Evolutionary conservation across 2,888 invertebrate genomes (phyloP).

Genomic region (Phalera bucephala): DNA sequence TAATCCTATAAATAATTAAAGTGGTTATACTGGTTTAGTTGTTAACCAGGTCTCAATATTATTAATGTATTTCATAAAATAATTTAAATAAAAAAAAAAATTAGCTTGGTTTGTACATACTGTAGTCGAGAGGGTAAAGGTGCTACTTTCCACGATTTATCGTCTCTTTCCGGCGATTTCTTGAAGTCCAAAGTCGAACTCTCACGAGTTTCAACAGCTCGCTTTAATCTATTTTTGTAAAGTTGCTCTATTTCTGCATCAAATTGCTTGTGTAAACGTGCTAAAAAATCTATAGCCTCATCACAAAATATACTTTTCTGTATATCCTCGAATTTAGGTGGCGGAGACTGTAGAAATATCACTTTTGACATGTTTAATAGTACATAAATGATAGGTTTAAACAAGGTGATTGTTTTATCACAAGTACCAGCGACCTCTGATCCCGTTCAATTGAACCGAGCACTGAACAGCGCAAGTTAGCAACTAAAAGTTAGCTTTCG

Average conservation of each 20-base stretch:
- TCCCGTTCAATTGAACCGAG: background rate
- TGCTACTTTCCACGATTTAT: slow-evolving; percentile 82
- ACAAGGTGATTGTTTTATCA: no score
- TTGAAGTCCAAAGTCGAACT: slow-evolving; percentile 60
- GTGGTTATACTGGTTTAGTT: no score
- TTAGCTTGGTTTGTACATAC: no score
- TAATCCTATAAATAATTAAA: no score
- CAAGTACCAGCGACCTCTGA: background rate
- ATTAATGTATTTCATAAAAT: no score
- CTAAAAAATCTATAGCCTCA: slow-evolving; percentile 82
- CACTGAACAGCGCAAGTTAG: no score
- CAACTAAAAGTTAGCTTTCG: background rate
- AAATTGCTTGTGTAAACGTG: slow-evolving; percentile 75
- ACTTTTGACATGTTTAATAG: slow-evolving; percentile 45
- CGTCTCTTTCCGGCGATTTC: slow-evolving; percentile 59
- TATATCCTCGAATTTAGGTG: slow-evolving; percentile 77
- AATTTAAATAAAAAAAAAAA: no score
- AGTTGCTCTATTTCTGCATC: slow-evolving; percentile 73
- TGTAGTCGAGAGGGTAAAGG: slow-evolving; percentile 80
- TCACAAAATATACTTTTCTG: slow-evolving; percentile 81
- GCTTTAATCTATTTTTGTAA: slow-evolving; percentile 62
- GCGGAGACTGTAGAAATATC: slow-evolving; percentile 73
- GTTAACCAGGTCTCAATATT: no score
- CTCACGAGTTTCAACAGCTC: slow-evolving; percentile 52
- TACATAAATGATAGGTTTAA: no score